Base-by-base conservation (phyloP, 2,888 invertebrate genomes). In the Hyposoter didymator region DNA sequence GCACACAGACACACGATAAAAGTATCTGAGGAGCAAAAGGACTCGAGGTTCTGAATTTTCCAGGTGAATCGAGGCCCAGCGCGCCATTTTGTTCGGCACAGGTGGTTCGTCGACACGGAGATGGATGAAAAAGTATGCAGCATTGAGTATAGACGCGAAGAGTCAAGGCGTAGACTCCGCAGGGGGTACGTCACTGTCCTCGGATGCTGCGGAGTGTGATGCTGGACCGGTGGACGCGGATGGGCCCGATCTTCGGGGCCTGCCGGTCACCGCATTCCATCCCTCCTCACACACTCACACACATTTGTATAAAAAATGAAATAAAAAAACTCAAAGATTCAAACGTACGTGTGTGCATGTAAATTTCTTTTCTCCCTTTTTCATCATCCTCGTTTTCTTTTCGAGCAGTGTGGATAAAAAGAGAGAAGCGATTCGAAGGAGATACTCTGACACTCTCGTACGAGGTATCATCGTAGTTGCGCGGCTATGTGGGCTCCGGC, bases 161-260 rank as follows among this genome's bases (percentile, higher is more conserved):
- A 79, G 84, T 82, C 89, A 85, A 78, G 69, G 74, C 82, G 82
- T 70, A 67, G 78, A 79, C 92, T 91, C 93, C 88, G 91, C 93
- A 90, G 93, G 93, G 93, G 92, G 91, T 91, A 91, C 90, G 92
- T 93, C 92, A 92, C 90, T 92, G 92, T 93, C 92, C 91, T 90
- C 91, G 88, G 83, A 86, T 88, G 89, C 87, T 88, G 88, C 88
- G 82, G 70, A 47, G 78, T 64, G 72, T 73, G 86, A 89, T 84
- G 89, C 89, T 87, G 88, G 84, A 66, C 73, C 74, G 49, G 66
- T 79, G 82, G 74, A 39, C 39, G 35, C 76, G 76, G 66, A 52
- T 39, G 80, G 69, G 69, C 59, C 78, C 82, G 78, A 74, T 90
- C 82, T 82, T 88, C 82, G 76, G 82, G 80, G 90, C 90, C 91